Evolutionary conservation across 2,888 invertebrate genomes (phyloP).

Genomic region (Parnassius glacialis): DNA sequence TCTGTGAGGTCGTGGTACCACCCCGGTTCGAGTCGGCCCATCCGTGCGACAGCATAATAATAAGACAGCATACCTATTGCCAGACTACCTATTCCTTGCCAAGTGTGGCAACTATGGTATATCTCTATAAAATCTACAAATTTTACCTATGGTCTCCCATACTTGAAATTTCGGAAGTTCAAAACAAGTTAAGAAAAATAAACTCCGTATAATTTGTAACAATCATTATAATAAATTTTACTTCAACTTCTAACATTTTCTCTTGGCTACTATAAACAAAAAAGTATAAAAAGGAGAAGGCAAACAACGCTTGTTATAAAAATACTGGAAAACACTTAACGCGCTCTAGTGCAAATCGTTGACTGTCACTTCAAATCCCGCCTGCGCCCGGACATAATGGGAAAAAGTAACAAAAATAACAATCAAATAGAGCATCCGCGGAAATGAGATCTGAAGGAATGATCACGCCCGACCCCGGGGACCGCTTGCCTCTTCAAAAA

Average conservation of each 20-base stretch:
- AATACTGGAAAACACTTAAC: conserved; percentile 77
- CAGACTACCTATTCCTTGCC: too few relatives aligned
- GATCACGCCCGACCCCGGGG: conserved; percentile 79
- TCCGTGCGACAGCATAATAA: too few relatives aligned
- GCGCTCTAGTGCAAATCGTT: conserved; percentile 77
- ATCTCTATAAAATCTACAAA: too few relatives aligned
- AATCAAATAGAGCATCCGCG: conserved; percentile 79
- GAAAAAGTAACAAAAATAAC: conserved; percentile 79
- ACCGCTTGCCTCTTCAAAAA: conserved; percentile 83
- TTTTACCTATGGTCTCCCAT: too few relatives aligned
- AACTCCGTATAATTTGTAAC: neutral
- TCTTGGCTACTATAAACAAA: conserved; percentile 40
- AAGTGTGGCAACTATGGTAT: too few relatives aligned
- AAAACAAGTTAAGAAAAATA: too few relatives aligned
- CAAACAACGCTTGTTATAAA: conserved; percentile 75
- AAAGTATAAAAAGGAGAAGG: conserved; percentile 53
- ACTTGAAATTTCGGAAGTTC: too few relatives aligned
- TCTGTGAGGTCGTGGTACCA: too few relatives aligned
- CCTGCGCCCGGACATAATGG: conserved; percentile 61
- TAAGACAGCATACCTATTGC: too few relatives aligned
- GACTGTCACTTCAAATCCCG: conserved; percentile 78
- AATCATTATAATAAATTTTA: neutral
- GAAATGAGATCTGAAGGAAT: conserved; percentile 80
- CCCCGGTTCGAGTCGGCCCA: too few relatives aligned
- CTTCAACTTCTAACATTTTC: conserved; percentile 2